phyloP scores from a whole-genome alignment of 2,797 vertebrate genomes.

The Sciaenops ocellatus region DNA sequence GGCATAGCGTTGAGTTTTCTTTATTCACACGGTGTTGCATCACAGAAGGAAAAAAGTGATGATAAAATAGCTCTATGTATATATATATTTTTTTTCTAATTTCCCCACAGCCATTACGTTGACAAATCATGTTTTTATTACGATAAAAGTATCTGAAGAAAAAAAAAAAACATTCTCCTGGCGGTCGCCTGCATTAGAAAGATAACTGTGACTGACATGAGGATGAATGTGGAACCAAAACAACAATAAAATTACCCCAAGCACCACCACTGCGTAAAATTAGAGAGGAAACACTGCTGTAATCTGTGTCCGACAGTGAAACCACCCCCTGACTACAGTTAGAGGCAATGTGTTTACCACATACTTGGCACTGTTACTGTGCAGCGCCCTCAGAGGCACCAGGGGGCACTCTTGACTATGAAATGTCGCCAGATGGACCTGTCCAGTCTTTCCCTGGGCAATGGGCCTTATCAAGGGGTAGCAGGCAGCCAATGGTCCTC shows the following conservation, averaged over 20 bases:
- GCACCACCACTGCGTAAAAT: conserved; percentile 48
- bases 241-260: conserved; percentile 20
- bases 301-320: conserved; percentile 59
- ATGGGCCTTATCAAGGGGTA: conserved; percentile 73
- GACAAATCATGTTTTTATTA: conserved; percentile 55
- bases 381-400: conserved; percentile 44
- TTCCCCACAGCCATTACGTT: conserved; percentile 22
- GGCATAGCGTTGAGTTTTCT: neutral
- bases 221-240: conserved; percentile 51
- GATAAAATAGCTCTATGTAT: neutral
- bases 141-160: conserved; percentile 39
- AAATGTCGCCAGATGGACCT: conserved; percentile 43
- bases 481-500: conserved; percentile 70
- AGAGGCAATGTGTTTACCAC: conserved; percentile 5
- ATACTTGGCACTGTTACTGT: conserved; percentile 37
- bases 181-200: conserved; percentile 58
- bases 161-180: conserved; percentile 23
- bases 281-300: conserved; percentile 47
- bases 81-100: neutral
- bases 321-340: conserved; percentile 27
- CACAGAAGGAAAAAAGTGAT: neutral
- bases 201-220: conserved; percentile 68
- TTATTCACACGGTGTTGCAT: conserved; percentile 4
- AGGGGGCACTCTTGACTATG: conserved; percentile 75
- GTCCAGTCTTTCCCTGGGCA: conserved; percentile 57